These are phyloP conservation scores for Hippocampus zosterae DNA, from an alignment of 2,113 vertebrate genomes.

Conservation along the genomic window DNA sequence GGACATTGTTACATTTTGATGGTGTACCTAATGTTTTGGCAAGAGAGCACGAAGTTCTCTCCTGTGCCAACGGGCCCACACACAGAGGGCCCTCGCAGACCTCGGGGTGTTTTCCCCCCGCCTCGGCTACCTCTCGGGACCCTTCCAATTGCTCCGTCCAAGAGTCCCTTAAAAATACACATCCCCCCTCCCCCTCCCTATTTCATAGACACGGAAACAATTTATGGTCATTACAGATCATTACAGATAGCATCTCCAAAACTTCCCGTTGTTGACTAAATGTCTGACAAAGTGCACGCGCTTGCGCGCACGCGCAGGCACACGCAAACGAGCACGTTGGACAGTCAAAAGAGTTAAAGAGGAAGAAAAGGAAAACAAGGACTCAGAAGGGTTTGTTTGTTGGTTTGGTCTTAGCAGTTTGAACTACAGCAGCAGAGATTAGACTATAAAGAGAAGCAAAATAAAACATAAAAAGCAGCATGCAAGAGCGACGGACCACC, in stretches of 20 bases:
- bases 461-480: slow-evolving; percentile 54
- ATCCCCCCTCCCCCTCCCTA: slow-evolving; percentile 71
- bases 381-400: slow-evolving; percentile 71
- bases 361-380: slow-evolving; percentile 56
- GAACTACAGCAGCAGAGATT: slow-evolving; percentile 68
- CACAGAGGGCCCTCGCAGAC: slow-evolving; percentile 73
- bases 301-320: slow-evolving; percentile 13
- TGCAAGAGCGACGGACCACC: slow-evolving; percentile 73
- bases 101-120: slow-evolving; percentile 83
- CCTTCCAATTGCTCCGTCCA: slow-evolving; percentile 76
- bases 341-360: slow-evolving; percentile 39
- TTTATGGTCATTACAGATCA: slow-evolving; percentile 81
- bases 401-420: slow-evolving; percentile 52
- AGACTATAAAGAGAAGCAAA: slow-evolving; percentile 65
- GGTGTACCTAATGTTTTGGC: no score
- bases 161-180: slow-evolving; percentile 73
- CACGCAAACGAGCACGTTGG: slow-evolving; percentile 29
- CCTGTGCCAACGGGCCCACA: slow-evolving; percentile 76
- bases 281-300: slow-evolving; percentile 59
- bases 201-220: slow-evolving; percentile 87
- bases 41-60: not conserved
- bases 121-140: slow-evolving; percentile 77
- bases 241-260: slow-evolving; percentile 82
- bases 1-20: no score
- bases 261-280: slow-evolving; percentile 68